phyloP scores from a whole-genome alignment of 2,888 invertebrate species.

The Camponotus fellah region DNA sequence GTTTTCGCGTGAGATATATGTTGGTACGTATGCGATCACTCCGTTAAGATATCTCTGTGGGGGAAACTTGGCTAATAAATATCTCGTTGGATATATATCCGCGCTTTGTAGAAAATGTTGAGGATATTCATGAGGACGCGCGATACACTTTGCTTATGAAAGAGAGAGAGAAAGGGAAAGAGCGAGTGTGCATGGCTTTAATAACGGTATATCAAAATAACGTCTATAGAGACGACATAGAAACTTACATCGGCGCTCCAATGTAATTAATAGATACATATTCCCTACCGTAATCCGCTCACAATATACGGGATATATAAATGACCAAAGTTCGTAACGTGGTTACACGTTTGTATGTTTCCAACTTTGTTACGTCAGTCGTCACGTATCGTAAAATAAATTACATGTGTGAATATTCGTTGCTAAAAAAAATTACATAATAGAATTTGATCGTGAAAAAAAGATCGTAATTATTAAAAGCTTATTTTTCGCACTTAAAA shows the following conservation, averaged over 20 bases:
- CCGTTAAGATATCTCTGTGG: background rate
- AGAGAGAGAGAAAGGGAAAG: background rate
- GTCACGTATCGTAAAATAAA: background rate
- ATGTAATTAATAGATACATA: conserved; percentile 26
- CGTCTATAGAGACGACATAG: background rate
- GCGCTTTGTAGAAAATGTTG: background rate
- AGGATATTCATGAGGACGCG: conserved; percentile 18
- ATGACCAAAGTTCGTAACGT: conserved; percentile 20
- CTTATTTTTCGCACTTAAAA: background rate
- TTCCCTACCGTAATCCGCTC: conserved; percentile 11
- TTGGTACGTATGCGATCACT: background rate
- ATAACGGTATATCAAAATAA: conserved; percentile 18
- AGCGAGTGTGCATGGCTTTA: background rate
- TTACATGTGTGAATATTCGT: background rate
- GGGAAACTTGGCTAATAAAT: conserved; percentile 40
- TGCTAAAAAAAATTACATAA: background rate
- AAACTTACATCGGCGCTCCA: conserved; percentile 6
- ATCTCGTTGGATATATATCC: conserved; percentile 22
- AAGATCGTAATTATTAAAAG: background rate
- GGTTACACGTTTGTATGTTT: background rate
- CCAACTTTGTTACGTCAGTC: conserved; percentile 14
- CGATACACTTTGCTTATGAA: conserved; percentile 18
- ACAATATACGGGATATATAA: background rate
- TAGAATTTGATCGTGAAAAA: background rate
- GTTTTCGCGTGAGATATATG: background rate